Conservation (phyloP, 1,140 invertebrate genomes). For the Bemisia tabaci region DNA sequence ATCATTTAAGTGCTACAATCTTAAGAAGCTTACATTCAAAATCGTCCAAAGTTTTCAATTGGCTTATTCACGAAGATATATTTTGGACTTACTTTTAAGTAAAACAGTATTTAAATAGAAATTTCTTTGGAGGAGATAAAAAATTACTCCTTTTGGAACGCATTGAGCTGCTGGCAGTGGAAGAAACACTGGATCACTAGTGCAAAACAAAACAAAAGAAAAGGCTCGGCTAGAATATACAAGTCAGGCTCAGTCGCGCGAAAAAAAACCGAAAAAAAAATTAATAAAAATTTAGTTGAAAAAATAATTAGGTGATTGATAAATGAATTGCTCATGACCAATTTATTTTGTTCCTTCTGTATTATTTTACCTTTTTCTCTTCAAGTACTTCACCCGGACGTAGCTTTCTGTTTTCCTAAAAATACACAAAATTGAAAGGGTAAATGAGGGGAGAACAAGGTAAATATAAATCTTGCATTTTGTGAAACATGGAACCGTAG, state of each 20-base stretch:
- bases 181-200: too few species aligned
- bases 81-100: too few species aligned
- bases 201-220: not conserved
- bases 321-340: not conserved
- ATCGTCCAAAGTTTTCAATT: too few species aligned
- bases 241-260: not conserved
- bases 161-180: too few species aligned
- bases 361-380: conserved; percentile 76
- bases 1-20: too few species aligned
- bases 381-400: conserved; percentile 82
- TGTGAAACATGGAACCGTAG: too few species aligned
- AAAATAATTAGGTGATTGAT: not conserved
- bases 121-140: too few species aligned
- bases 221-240: not conserved
- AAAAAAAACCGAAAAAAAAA: not conserved
- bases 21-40: too few species aligned
- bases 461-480: too few species aligned
- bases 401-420: conserved; percentile 70
- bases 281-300: not conserved
- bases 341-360: conserved; percentile 1
- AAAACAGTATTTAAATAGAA: too few species aligned
- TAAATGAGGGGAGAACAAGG: not conserved
- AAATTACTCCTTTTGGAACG: too few species aligned
- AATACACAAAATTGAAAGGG: conserved; percentile 25
- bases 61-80: too few species aligned